These are phyloP conservation scores for Nylanderia fulva DNA, from an alignment of 1,140 invertebrate genomes.

Conservation along the genomic window DNA sequence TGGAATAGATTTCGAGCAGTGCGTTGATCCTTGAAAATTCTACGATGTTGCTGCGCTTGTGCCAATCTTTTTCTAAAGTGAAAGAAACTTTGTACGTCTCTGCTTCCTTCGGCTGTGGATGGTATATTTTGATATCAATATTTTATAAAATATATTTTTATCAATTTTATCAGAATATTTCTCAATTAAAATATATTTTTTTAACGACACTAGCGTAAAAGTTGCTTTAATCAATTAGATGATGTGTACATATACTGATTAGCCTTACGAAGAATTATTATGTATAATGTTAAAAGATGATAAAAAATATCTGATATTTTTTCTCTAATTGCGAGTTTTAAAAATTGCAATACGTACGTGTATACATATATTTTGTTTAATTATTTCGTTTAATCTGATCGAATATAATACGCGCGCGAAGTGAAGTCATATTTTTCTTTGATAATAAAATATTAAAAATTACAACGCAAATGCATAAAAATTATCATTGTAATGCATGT, in stretches of 20 bases:
- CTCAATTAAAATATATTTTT: neutral
- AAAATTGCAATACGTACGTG: too few species aligned
- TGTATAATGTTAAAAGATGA: neutral
- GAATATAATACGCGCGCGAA: too few species aligned
- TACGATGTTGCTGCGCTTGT: neutral
- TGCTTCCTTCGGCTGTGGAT: neutral
- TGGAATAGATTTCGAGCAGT: neutral
- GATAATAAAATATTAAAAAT: too few species aligned
- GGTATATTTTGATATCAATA: neutral
- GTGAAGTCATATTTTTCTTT: too few species aligned
- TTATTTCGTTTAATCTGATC: too few species aligned
- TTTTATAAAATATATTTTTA: constrained; percentile 1
- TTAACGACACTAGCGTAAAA: neutral
- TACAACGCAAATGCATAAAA: too few species aligned
- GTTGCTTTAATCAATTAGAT: neutral
- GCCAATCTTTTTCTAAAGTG: neutral
- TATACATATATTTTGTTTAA: too few species aligned
- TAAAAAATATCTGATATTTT: neutral
- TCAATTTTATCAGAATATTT: neutral
- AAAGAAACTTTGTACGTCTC: constrained; percentile 9
- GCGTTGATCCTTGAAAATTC: constrained; percentile 4
- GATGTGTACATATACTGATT: neutral
- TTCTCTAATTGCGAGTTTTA: too few species aligned
- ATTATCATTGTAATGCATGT: too few species aligned
- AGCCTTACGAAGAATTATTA: neutral